phyloP scores from a whole-genome alignment of 1,140 invertebrate species.

The Hermatobates lingyangjiaoensis region DNA sequence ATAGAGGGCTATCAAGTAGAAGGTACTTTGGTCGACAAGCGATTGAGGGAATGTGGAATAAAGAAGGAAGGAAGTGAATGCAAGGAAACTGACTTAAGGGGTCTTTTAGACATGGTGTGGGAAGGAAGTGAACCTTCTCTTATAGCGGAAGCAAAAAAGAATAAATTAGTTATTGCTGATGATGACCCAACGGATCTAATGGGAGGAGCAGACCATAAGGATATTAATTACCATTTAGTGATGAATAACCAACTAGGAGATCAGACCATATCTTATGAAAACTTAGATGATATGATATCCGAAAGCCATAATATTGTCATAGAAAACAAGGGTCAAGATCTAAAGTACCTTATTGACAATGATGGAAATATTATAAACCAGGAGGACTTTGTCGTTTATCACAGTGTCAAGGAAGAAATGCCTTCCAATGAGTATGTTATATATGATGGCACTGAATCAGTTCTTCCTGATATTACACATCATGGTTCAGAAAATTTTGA shows the following conservation, averaged over 20 bases:
- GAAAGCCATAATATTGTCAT: conserved; percentile 5
- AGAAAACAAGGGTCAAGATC: conserved; percentile 9
- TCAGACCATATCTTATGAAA: conserved; percentile 6
- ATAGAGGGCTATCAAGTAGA: conserved; percentile 15
- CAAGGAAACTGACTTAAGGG: conserved; percentile 11
- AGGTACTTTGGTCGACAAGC: conserved; percentile 10
- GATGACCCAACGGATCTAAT: neutral
- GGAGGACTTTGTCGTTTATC: conserved; percentile 12
- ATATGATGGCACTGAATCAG: conserved; percentile 7
- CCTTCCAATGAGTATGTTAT: conserved; percentile 10
- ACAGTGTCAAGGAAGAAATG: conserved; percentile 3
- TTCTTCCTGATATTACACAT: conserved; percentile 3
- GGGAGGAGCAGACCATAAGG: neutral
- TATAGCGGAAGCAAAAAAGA: neutral
- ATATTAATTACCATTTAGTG: conserved; percentile 7
- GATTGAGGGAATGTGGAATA: conserved; percentile 2
- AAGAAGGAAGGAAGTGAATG: conserved; percentile 3
- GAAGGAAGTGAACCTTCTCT: neutral
- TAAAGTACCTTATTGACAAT: conserved; percentile 12
- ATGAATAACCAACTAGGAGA: conserved; percentile 5
- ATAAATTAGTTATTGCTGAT: neutral
- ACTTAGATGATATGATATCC: conserved; percentile 10
- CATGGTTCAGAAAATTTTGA: conserved; percentile 1
- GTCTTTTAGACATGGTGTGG: conserved; percentile 14
- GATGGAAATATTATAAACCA: conserved; percentile 15